Base-by-base conservation (phyloP, 1,140 invertebrate species). In the Solenopsis fugax region DNA sequence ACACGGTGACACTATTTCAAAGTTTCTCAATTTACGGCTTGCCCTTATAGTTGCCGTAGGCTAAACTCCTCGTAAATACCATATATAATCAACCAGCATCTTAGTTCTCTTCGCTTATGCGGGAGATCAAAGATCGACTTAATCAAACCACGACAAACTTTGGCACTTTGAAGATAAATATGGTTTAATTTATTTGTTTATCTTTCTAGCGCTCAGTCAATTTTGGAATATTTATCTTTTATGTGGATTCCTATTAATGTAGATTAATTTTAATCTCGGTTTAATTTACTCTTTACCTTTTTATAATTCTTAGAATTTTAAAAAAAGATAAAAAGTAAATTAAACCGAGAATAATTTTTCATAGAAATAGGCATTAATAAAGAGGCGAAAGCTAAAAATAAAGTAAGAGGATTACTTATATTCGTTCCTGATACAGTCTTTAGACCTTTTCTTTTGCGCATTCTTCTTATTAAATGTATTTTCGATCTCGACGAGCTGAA, bases 1-100 rank as follows among this genome's bases (percentile, higher is more conserved):
- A 45, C 21, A 24, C 5, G 37, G 54, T 76, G 34, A 65, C 41
- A 48, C 41, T 16, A 18, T 78, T 65, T 65, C 76, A 0, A 78
- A 78, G 76, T 78, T 78, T 78, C 60, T n/a, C 41, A 78, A 65
- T 78, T 64, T 78, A 65, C 60, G 13, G 60, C 18, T 78, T 78
- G 13, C 60, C 54, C 76, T 29, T 78, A 65, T 60, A 65, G n/a
- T 41, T n/a, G 13, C 18, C 50, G 12, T 65, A 67, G 76, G 18
- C n/a, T 75, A 75, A 41, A 58, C 7, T 24, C 21, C 21, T 37
- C 24, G 54, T 60, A 60, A 45, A 76, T 76, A 60, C 16, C 9
- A 76, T 60, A 21, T 58, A 76, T 76, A 76, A 76, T 76, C 54
- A 76, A 3, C 54, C 73, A 45, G n/a, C 73, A 60, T 76, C 21